These are phyloP conservation scores for Pontoporia blainvillei DNA, from an alignment of 2,113 vertebrate species.

Conservation along the genomic window DNA sequence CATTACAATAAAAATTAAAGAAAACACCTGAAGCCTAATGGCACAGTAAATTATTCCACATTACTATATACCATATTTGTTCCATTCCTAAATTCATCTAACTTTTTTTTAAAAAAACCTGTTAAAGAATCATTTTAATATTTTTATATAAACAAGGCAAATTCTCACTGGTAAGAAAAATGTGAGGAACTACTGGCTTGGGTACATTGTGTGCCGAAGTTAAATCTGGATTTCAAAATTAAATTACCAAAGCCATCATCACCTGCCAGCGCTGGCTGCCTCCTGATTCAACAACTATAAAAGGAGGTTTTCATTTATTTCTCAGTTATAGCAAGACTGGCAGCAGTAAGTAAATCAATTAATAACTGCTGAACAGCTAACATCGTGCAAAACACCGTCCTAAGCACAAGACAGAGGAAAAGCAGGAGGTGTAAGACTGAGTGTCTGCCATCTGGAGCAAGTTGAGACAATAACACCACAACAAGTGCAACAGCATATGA, in stretches of 20 bases:
- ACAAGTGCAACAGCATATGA: neutral
- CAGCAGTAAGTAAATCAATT: neutral
- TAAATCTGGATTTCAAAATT: conserved; percentile 20
- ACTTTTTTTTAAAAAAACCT: neutral
- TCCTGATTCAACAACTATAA: conserved; percentile 15
- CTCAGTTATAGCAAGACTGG: neutral
- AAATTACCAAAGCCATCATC: conserved; percentile 4
- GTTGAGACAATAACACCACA: neutral
- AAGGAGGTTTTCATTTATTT: neutral
- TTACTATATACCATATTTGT: neutral
- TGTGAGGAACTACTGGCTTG: neutral
- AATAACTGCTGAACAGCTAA: neutral
- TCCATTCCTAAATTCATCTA: neutral
- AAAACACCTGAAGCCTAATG: neutral
- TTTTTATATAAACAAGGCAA: neutral
- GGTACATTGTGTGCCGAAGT: neutral
- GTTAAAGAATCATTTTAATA: neutral
- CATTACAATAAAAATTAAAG: conserved; percentile 8
- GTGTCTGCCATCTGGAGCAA: neutral
- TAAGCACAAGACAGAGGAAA: neutral
- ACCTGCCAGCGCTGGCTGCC: conserved; percentile 1
- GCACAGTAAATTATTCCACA: neutral
- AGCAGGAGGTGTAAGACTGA: neutral
- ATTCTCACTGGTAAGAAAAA: conserved; percentile 20
- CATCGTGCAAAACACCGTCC: neutral